These are phyloP conservation scores for Euplexia lucipara DNA, from an alignment of 2,888 invertebrate species.

Conservation along the genomic window DNA sequence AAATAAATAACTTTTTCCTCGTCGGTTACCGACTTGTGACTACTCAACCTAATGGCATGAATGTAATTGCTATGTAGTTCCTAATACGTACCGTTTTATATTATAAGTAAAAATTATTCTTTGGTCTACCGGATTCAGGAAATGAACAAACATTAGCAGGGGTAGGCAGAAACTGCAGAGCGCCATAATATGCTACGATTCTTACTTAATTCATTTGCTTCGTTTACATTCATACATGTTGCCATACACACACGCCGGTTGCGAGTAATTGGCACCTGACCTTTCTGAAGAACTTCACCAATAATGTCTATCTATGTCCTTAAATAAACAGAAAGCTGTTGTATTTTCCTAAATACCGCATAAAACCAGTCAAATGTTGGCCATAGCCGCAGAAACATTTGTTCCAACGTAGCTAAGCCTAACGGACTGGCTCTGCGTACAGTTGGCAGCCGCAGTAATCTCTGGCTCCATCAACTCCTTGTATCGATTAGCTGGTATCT, in stretches of 20 bases:
- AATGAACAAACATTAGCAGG: no score
- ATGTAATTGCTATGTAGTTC: constrained; percentile 16
- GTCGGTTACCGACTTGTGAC: constrained; percentile 5
- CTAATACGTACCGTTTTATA: constrained; percentile 6
- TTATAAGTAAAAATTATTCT: constrained; percentile 6
- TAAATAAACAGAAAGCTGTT: no score
- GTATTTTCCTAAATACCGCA: background rate
- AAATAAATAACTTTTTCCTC: constrained; percentile 11
- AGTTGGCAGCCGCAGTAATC: constrained; percentile 54
- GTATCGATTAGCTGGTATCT: constrained; percentile 57
- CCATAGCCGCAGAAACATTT: background rate
- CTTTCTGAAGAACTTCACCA: no score
- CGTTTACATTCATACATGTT: no score
- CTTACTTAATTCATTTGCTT: no score
- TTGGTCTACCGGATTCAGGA: background rate
- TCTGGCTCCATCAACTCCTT: constrained; percentile 45
- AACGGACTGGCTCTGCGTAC: background rate
- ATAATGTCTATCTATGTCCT: no score
- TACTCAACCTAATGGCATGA: constrained; percentile 18
- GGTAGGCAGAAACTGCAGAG: no score
- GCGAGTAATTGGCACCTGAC: no score
- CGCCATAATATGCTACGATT: no score
- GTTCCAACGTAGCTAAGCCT: constrained; percentile 21
- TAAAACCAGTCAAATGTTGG: constrained; percentile 9
- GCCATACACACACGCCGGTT: no score